Percentiles rank a stretch among this genome's conserved stretches.
Evolutionary conservation across 2,888 invertebrate genomes (phyloP).

Genomic region (Entomobrya proxima): DNA sequence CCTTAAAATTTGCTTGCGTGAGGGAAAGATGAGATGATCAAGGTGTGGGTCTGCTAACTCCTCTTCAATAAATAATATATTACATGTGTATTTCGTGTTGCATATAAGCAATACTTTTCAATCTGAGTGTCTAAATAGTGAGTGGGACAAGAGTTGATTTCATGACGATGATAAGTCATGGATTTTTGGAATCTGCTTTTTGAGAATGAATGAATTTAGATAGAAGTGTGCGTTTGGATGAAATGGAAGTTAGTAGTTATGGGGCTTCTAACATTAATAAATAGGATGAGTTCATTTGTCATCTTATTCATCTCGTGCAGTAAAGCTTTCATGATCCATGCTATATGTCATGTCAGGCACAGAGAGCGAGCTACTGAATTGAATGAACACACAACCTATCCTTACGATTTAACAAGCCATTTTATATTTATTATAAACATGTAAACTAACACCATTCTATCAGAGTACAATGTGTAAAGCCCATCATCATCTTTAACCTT

Average conservation of each 20-base stretch:
- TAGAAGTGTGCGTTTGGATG: neutral
- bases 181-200: conserved; percentile 29
- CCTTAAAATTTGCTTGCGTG: conserved; percentile 64
- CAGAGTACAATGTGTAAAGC: conserved; percentile 25
- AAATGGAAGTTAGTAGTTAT: conserved; percentile 31
- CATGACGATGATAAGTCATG: conserved; percentile 31
- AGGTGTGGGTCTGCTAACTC: conserved; percentile 52
- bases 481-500: conserved; percentile 50
- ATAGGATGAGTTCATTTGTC: conserved; percentile 67
- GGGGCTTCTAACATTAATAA: conserved; percentile 60
- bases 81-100: conserved; percentile 46
- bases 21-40: conserved; percentile 57
- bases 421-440: conserved; percentile 54
- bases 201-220: conserved; percentile 46
- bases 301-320: conserved; percentile 64
- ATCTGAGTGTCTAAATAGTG: conserved; percentile 18
- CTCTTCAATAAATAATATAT: conserved; percentile 62
- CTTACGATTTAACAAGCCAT: conserved; percentile 49
- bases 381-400: conserved; percentile 46
- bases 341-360: conserved; percentile 67
- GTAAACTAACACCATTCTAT: conserved; percentile 53
- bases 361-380: conserved; percentile 45
- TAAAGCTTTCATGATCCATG: conserved; percentile 66
- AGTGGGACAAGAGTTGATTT: conserved; percentile 6
- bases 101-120: neutral